phyloP scores from a whole-genome alignment of 2,888 invertebrate genomes.

The Agrotis puta region DNA sequence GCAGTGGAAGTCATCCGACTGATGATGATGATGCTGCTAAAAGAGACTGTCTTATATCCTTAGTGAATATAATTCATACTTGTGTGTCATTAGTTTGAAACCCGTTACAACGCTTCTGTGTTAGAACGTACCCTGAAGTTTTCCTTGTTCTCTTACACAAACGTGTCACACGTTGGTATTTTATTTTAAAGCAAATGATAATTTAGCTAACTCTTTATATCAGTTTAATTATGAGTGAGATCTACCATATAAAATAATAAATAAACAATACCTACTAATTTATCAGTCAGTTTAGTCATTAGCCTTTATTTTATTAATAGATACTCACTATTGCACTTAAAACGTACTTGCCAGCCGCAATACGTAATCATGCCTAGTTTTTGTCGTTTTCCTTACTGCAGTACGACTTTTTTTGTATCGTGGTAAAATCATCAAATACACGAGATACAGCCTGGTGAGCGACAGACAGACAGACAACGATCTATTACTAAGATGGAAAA shows the following conservation, averaged over 20 bases:
- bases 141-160: constrained; percentile 2
- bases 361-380: constrained; percentile 25
- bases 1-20: too few relatives aligned
- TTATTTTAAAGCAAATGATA: constrained; percentile 2
- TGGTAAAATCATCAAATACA: too few relatives aligned
- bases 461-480: neutral
- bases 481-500: too few relatives aligned
- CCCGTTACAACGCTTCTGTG: neutral
- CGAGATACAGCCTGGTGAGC: too few relatives aligned
- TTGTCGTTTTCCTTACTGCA: constrained; percentile 11
- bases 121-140: neutral
- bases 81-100: neutral
- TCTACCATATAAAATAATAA: too few relatives aligned
- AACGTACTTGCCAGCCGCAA: constrained; percentile 31
- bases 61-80: neutral
- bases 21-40: too few relatives aligned
- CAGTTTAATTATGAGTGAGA: constrained; percentile 7
- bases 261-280: constrained; percentile 24
- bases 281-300: constrained; percentile 23
- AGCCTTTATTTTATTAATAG: constrained; percentile 37
- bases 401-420: too few relatives aligned
- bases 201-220: constrained; percentile 9
- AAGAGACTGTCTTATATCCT: neutral
- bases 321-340: constrained; percentile 36
- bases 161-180: neutral